A percentile compares a stretch with the other conserved stretches of the same genome.
phyloP scores from a whole-genome alignment of 2,797 vertebrate species.

The Enteromius treurensis region DNA sequence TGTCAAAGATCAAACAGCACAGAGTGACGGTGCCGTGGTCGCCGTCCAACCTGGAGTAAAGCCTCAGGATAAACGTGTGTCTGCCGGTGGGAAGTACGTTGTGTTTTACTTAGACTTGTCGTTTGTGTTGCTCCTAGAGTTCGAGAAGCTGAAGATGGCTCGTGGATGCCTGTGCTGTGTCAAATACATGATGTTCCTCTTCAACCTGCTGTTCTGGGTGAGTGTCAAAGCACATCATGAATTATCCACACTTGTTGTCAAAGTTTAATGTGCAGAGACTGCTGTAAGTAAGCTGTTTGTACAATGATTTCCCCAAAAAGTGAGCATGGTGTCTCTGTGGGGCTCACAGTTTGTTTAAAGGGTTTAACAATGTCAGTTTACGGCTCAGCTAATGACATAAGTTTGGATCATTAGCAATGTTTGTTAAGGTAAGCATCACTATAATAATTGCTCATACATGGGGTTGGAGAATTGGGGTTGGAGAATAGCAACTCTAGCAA shows the following conservation, averaged over 20 bases:
- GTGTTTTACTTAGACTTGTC: constrained; percentile 90
- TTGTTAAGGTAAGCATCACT: neutral
- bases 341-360: neutral
- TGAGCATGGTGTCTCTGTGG: neutral
- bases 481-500: neutral
- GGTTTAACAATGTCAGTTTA: neutral
- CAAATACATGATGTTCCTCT: constrained; percentile 99
- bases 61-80: constrained; percentile 71
- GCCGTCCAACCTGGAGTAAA: constrained; percentile 66
- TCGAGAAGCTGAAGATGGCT: constrained; percentile 93
- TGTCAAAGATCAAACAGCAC: constrained; percentile 40
- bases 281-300: neutral
- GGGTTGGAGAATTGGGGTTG: too few relatives aligned
- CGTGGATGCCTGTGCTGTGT: constrained; percentile 97
- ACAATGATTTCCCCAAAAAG: neutral
- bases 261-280: neutral
- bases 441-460: neutral
- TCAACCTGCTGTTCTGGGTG: constrained; percentile 99
- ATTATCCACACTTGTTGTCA: constrained; percentile 6
- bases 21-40: constrained; percentile 62
- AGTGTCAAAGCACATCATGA: constrained; percentile 63
- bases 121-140: constrained; percentile 85
- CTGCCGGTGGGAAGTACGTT: constrained; percentile 85
- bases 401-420: neutral
- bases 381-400: neutral